Percentiles rank a stretch among this genome's conserved stretches.
phyloP scores from a whole-genome alignment of 2,888 invertebrate species.

The Patella ulyssiponensis region DNA sequence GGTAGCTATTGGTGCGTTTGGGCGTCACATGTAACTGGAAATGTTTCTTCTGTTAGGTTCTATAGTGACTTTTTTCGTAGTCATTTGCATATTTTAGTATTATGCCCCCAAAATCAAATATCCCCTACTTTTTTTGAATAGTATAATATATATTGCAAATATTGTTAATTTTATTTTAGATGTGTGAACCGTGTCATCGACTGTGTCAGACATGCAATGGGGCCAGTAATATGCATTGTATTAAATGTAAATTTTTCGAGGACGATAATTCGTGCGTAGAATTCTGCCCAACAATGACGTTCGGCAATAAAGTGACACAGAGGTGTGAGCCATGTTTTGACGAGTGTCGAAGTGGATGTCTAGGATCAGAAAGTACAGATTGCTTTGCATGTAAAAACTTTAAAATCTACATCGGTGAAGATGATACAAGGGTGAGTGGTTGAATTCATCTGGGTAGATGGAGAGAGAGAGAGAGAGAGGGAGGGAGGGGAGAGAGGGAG shows the following conservation, averaged over 20 bases:
- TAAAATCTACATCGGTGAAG: slow-evolving; percentile 54
- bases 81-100: too few relatives aligned
- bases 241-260: slow-evolving; percentile 88
- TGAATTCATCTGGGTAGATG: too few relatives aligned
- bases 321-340: slow-evolving; percentile 83
- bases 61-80: too few relatives aligned
- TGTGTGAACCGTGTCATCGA: slow-evolving; percentile 92
- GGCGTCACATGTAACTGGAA: too few relatives aligned
- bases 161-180: slow-evolving; percentile 66
- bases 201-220: slow-evolving; percentile 90
- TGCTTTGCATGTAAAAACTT: slow-evolving; percentile 63
- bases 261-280: slow-evolving; percentile 81
- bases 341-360: slow-evolving; percentile 82
- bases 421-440: slow-evolving; percentile 21
- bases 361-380: slow-evolving; percentile 56
- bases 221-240: slow-evolving; percentile 88
- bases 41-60: too few relatives aligned
- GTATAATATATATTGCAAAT: not conserved
- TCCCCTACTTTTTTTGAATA: too few relatives aligned
- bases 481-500: too few relatives aligned
- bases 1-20: too few relatives aligned
- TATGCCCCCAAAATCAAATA: too few relatives aligned
- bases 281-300: slow-evolving; percentile 88
- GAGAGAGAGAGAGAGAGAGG: too few relatives aligned
- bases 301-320: slow-evolving; percentile 82